These are phyloP conservation scores for Ariolimax columbianus DNA, from an alignment of 2,888 invertebrate genomes.

Conservation along the genomic window DNA sequence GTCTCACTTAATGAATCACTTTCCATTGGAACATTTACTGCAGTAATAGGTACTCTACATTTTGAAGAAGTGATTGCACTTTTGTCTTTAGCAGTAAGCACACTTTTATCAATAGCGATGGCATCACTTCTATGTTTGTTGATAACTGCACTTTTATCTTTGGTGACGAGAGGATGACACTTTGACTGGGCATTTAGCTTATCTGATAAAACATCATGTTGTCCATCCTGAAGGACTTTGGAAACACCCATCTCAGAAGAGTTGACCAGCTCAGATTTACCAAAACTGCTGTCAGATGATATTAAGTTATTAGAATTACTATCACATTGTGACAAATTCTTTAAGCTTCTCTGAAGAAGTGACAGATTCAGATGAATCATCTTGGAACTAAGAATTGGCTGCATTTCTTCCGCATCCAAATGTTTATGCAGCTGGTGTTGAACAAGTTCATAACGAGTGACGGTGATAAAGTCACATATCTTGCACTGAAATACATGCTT, in stretches of 20 bases:
- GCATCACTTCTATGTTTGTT: neutral
- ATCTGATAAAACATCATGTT: neutral
- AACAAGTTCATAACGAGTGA: slow-evolving; percentile 36
- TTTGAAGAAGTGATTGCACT: neutral
- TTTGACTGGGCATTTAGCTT: neutral
- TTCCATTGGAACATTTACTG: no score
- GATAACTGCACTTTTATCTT: neutral
- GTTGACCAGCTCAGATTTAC: neutral
- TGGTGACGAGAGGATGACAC: neutral
- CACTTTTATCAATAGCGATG: no score
- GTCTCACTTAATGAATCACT: neutral
- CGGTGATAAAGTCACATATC: slow-evolving; percentile 26
- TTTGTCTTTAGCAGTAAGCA: neutral
- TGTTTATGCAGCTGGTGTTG: slow-evolving; percentile 41
- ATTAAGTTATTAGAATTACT: neutral
- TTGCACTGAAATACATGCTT: slow-evolving; percentile 40
- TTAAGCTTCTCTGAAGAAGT: slow-evolving; percentile 24
- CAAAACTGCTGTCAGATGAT: neutral
- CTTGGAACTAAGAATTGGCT: slow-evolving; percentile 25
- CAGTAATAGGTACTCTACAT: neutral
- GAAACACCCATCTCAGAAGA: neutral
- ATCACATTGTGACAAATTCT: neutral
- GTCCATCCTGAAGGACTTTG: neutral
- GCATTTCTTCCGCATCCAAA: slow-evolving; percentile 34
- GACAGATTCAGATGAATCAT: slow-evolving; percentile 21